These are phyloP conservation scores for Cairina moschata DNA, from an alignment of 2,113 vertebrate species.

Conservation along the genomic window DNA sequence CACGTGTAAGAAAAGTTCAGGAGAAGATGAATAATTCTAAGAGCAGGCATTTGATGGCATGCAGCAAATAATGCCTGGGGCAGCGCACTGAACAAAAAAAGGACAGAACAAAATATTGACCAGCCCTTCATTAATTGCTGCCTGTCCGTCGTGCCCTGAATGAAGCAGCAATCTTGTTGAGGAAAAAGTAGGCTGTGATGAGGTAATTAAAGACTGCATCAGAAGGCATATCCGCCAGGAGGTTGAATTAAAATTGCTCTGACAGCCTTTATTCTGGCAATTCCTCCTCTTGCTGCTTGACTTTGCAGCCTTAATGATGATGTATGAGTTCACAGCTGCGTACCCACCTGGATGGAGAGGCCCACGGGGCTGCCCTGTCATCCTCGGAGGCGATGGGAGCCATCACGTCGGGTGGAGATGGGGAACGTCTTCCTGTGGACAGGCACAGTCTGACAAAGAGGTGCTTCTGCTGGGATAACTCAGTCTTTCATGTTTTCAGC, in stretches of 20 bases:
- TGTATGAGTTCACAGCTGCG: slow-evolving; percentile 31
- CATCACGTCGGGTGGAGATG: fast-evolving
- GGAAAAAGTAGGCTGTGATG: slow-evolving; percentile 61
- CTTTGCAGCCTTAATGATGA: slow-evolving; percentile 59
- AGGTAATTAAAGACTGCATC: slow-evolving; percentile 63
- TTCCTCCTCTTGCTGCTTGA: slow-evolving; percentile 41
- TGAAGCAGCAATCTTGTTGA: slow-evolving; percentile 24
- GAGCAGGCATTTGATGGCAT: background rate
- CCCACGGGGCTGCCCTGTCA: background rate
- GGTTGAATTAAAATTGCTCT: slow-evolving; percentile 59
- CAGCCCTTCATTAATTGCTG: background rate
- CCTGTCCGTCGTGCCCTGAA: background rate
- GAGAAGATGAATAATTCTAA: slow-evolving; percentile 6
- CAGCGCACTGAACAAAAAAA: background rate
- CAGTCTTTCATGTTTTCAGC: background rate
- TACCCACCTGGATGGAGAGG: background rate
- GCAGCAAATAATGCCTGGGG: slow-evolving; percentile 31
- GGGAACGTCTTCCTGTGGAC: background rate
- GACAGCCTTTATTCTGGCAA: slow-evolving; percentile 57
- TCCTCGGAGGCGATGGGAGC: background rate
- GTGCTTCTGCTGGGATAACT: background rate
- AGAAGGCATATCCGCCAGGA: slow-evolving; percentile 35
- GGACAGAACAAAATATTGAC: slow-evolving; percentile 55
- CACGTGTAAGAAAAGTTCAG: background rate
- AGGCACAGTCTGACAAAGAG: background rate